Evolutionary conservation across 2,888 invertebrate genomes (phyloP).

Genomic region (Torymus aiolomorphi): DNA sequence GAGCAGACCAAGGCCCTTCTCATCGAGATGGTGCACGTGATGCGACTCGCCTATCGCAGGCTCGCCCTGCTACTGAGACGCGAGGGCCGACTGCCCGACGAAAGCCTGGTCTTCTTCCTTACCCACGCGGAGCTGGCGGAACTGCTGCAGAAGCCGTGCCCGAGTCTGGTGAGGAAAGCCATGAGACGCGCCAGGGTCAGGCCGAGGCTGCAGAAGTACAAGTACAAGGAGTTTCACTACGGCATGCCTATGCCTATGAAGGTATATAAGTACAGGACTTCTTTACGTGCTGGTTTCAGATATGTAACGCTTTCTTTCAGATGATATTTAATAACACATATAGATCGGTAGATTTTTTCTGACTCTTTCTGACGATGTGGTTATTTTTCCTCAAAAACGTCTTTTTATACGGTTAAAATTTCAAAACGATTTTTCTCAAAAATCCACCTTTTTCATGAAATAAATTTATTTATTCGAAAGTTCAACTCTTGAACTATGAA

Average conservation of each 20-base stretch:
- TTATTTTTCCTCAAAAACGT: too few relatives aligned
- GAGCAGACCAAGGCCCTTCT: conserved; percentile 83
- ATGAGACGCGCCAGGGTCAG: conserved; percentile 80
- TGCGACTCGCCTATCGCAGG: conserved; percentile 79
- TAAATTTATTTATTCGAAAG: too few relatives aligned
- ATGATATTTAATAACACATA: too few relatives aligned
- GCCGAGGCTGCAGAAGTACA: conserved; percentile 79
- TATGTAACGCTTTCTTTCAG: too few relatives aligned
- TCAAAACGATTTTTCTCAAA: too few relatives aligned
- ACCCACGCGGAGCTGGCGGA: conserved; percentile 82
- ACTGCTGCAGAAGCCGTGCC: conserved; percentile 74
- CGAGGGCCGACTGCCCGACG: conserved; percentile 82
- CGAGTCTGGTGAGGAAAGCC: conserved; percentile 77
- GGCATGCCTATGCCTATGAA: conserved; percentile 75
- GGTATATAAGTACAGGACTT: conserved; percentile 43
- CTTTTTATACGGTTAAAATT: too few relatives aligned
- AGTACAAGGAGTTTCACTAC: conserved; percentile 80
- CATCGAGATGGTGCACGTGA: conserved; percentile 78
- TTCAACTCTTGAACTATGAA: too few relatives aligned
- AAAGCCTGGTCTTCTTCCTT: conserved; percentile 82
- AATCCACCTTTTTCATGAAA: too few relatives aligned
- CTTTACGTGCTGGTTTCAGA: too few relatives aligned
- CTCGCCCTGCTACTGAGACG: conserved; percentile 79
- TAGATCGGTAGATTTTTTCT: too few relatives aligned
- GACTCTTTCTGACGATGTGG: too few relatives aligned